Evolutionary conservation across 2,113 vertebrate species (phyloP), one percentile per base, ranked within the genome.

Genomic region (Craseonycteris thonglongyai): DNA sequence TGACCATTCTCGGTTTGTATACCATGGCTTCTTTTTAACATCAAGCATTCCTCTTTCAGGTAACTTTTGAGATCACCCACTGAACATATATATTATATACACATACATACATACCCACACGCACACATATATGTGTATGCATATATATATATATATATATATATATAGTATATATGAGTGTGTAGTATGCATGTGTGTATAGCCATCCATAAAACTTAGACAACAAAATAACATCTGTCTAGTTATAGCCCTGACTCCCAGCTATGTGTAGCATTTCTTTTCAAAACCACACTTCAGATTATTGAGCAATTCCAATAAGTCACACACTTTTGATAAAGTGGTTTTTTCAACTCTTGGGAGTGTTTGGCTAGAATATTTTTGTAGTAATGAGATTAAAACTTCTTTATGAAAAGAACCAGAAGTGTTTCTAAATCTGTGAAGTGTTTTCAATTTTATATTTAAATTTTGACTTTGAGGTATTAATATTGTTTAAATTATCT

Each of bases 401-500:
- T 47, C 51, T 69, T 84, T 76, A 45, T 58, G 65, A 93, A 74
- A 72, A 61, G 49, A 84, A 63, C 14, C 61, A 83, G 7, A 80
- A 80, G 26, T 66, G 6, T 95, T 66, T 51, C 21, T 86, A 78
- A 93, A 30, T 89, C 16, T 86, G 42, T 7, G 33, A 72, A 72
- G 9, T 91, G 35, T 71, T 78, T 95, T 91, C 7, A 59, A 1
- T 61, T 82, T 65, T 63, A 11, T 76, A 45, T 89, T 86, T 93
- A 47, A 63, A 28, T 63, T 24, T n/a, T 45, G 16, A 51, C 63
- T 86, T 82, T 93, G 28, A 72, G 42, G 9, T 90, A 88, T 49
- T 93, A 92, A 95, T 6, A 33, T 49, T 56, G 54, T 47, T 92
- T 92, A 79, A 78, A 59, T 95, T 28, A 86, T 81, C 95, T 96